Base-by-base conservation (phyloP, 92 coral and sea anemone genomes). In the Porites rus region DNA sequence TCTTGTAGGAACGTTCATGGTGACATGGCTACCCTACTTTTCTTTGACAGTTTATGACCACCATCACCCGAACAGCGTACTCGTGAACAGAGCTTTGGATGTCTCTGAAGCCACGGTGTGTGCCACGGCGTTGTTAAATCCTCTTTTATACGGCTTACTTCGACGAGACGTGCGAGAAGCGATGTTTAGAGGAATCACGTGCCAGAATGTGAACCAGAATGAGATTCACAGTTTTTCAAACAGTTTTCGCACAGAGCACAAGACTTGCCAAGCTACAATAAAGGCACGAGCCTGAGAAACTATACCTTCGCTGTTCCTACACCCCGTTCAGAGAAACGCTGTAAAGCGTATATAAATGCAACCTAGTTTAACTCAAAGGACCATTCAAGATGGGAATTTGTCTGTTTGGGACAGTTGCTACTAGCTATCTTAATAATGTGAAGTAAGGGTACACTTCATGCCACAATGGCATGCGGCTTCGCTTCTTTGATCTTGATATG, bases 21-120 rank as follows among this genome's bases (percentile, higher is more conserved):
- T 97, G 17, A 91, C 98, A 10, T 97, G 99, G 99, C 71, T 97
- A 1, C 99, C 99, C 0, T 97, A 92, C 75, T 94, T 94, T 60
- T 63, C 89, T 13, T 63, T 92, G 24, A 73, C 95, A 0, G 83
- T 94, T 25, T 93, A 90, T 68, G 98, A 93, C 65, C 90, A 84
- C 7, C 92, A 93, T 51, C 46, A 38, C 46, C 46, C 46, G 46
- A 38, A 38, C 6, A 38, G 46, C 46, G 46, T 38, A 38, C 46
- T 38, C 46, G 46, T 38, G 46, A 38, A 38, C 46, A 38, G 46
- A 21, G 93, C 83, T 6, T 72, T 82, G 58, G 38, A 83, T 16
- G 90, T 89, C 2, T 71, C 92, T 1, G 96, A 83, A 19, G 92
- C 97, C 5, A 66, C 92, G 0, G 99, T 92, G 8, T 97, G 96